Percentiles rank a stretch among this genome's conserved stretches.
Conservation (phyloP, 2,113 vertebrate genomes). For the Leptocoma aspasia region DNA sequence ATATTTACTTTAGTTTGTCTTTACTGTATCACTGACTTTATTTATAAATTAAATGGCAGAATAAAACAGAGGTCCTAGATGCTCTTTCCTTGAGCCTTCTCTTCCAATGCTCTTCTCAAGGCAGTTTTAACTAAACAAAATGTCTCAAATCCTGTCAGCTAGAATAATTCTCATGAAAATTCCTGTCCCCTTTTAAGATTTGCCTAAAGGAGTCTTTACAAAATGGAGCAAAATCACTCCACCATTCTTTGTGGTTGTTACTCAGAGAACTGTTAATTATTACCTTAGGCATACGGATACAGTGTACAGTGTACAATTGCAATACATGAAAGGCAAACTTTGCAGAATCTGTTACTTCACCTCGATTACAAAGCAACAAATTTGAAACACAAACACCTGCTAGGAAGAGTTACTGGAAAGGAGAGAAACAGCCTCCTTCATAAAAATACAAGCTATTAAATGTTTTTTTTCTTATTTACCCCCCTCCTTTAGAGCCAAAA, state of each 20-base stretch:
- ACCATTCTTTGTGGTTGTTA: background rate
- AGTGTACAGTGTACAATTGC: background rate
- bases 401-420: background rate
- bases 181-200: background rate
- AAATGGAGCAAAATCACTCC: background rate
- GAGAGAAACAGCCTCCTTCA: background rate
- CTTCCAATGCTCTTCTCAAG: background rate
- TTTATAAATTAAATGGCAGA: background rate
- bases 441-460: background rate
- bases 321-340: background rate
- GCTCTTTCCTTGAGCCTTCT: background rate
- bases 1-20: background rate
- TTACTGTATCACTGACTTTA: background rate
- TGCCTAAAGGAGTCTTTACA: background rate
- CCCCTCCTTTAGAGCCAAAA: background rate
- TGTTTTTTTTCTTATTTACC: background rate
- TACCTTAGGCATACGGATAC: background rate
- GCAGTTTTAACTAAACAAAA: background rate
- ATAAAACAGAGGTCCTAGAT: background rate
- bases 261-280: background rate
- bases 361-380: background rate
- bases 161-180: background rate
- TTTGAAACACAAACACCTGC: background rate
- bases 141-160: background rate
- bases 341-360: background rate